Percentiles rank a stretch among this genome's conserved stretches.
Evolutionary conservation across 2,113 vertebrate species (phyloP).

Genomic region (Trogon surrucura): DNA sequence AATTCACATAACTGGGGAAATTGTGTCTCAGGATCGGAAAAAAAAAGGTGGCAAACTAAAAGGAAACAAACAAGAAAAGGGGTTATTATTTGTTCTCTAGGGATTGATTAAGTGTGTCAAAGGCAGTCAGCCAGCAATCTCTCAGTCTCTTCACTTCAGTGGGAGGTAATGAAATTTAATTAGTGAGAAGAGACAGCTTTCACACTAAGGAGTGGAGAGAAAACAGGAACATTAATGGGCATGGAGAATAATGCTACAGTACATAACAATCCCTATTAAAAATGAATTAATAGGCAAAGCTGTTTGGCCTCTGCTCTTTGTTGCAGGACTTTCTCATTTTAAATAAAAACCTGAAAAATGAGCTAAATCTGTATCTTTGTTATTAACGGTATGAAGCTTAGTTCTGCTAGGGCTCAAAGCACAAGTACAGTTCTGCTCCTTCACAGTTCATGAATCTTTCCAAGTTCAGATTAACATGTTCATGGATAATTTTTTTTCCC

Average conservation of each 20-base stretch:
- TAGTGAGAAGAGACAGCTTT: constrained; percentile 73
- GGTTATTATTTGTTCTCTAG: constrained; percentile 57
- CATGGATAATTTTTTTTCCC: neutral
- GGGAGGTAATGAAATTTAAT: constrained; percentile 79
- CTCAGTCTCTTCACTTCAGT: constrained; percentile 66
- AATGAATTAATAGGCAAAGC: constrained; percentile 52
- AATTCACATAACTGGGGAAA: neutral
- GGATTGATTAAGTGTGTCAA: constrained; percentile 68
- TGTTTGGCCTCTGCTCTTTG: constrained; percentile 46
- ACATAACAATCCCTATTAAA: constrained; percentile 63
- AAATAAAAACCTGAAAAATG: constrained; percentile 38
- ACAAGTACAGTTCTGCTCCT: neutral
- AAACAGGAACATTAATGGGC: constrained; percentile 40
- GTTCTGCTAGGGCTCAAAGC: constrained; percentile 45
- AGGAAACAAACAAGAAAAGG: neutral
- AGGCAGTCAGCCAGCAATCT: constrained; percentile 62
- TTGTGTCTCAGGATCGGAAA: neutral
- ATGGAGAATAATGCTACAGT: constrained; percentile 36
- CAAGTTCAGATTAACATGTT: neutral
- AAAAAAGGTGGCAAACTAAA: constrained; percentile 19
- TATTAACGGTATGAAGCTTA: constrained; percentile 35
- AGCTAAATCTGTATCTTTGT: constrained; percentile 20
- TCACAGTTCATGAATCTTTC: constrained; percentile 3
- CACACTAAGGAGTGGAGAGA: constrained; percentile 40
- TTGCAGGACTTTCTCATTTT: constrained; percentile 17